Evolutionary conservation across 2,797 vertebrate genomes (phyloP).

Genomic region (Furcifer pardalis): DNA sequence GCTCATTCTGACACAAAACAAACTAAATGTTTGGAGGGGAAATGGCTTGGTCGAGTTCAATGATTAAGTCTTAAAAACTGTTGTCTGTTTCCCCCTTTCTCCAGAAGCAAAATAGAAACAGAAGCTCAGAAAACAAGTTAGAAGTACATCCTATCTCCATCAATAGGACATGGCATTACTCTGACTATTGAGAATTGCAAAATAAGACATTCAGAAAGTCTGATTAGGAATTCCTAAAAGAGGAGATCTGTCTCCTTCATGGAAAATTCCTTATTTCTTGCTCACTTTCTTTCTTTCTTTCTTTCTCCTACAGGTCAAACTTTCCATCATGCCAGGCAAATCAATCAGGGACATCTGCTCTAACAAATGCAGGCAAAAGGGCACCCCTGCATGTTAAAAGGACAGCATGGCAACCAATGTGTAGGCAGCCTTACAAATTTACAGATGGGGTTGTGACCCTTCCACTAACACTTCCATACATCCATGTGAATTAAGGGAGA

Average conservation of each 20-base stretch:
- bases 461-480: conserved; percentile 41
- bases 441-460: conserved; percentile 74
- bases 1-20: not conserved
- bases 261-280: conserved; percentile 65
- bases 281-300: too few species aligned
- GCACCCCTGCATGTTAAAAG: conserved; percentile 39
- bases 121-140: not conserved
- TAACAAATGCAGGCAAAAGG: conserved; percentile 66
- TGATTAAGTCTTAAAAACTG: not conserved
- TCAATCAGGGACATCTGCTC: conserved; percentile 76
- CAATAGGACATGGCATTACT: conserved; percentile 6
- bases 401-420: conserved; percentile 51
- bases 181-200: not conserved
- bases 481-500: conserved; percentile 16
- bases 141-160: not conserved
- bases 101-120: not conserved
- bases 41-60: not conserved
- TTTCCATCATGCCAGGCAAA: conserved; percentile 64
- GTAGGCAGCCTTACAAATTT: conserved; percentile 71
- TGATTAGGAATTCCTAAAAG: conserved; percentile 34
- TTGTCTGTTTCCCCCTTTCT: not conserved
- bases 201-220: conserved; percentile 1
- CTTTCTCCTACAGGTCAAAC: conserved; percentile 47
- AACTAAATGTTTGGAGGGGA: not conserved
- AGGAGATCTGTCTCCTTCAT: conserved; percentile 1